A percentile compares a stretch with the other conserved stretches of the same genome.
Evolutionary conservation across 2,113 vertebrate genomes (phyloP).

Genomic region (Microcebus lehilahytsara): DNA sequence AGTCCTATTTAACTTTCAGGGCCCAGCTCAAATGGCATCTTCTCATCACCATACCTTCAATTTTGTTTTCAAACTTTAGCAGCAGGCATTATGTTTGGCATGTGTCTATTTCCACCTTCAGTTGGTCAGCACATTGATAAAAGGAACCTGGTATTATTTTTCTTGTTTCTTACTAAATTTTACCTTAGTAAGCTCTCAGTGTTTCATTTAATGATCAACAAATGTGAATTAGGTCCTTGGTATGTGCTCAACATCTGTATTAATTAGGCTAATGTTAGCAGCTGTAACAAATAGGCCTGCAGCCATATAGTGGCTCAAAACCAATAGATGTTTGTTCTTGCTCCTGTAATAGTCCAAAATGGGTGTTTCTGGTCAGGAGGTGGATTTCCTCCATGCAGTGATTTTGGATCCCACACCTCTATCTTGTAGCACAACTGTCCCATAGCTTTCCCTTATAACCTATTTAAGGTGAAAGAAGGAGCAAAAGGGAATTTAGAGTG

Average conservation of each 20-base stretch:
- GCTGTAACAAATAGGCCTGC: neutral
- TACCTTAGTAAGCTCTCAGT: neutral
- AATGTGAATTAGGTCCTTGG: slow-evolving; percentile 37
- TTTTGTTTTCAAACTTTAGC: slow-evolving; percentile 18
- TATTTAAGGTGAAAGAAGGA: neutral
- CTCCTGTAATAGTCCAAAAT: neutral
- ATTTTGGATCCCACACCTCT: neutral
- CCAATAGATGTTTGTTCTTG: neutral
- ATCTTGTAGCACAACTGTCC: neutral
- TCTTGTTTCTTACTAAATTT: neutral
- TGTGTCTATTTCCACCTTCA: neutral
- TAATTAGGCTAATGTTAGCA: slow-evolving; percentile 9
- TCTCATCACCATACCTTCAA: neutral
- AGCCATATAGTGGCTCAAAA: neutral
- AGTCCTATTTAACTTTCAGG: neutral
- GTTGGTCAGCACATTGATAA: neutral
- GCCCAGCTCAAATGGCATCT: neutral
- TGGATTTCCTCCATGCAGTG: neutral
- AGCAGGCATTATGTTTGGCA: neutral
- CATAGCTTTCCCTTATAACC: neutral
- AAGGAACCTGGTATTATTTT: neutral
- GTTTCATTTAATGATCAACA: neutral
- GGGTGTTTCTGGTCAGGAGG: neutral
- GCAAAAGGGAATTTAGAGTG: neutral
- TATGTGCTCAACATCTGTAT: neutral